Evolutionary conservation across 2,113 vertebrate genomes (phyloP).

Genomic region (Lampris megalopsis): DNA sequence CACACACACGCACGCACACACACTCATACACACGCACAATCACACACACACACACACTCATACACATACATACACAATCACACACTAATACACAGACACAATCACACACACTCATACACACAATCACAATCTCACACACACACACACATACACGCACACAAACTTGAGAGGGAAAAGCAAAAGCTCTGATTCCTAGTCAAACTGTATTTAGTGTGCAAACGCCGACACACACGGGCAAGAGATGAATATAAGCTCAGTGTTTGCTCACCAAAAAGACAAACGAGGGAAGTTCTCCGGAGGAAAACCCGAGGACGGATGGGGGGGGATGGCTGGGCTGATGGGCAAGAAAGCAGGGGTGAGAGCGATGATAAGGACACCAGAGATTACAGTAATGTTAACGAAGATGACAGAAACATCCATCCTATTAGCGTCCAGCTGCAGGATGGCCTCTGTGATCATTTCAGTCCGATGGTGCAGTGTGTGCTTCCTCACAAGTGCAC

Average conservation of each 20-base stretch:
- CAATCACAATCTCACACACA: slow-evolving; percentile 6
- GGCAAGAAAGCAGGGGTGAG: slow-evolving; percentile 1
- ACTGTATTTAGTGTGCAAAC: slow-evolving; percentile 56
- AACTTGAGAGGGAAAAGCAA: slow-evolving; percentile 33
- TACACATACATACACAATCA: slow-evolving; percentile 29
- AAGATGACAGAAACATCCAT: slow-evolving; percentile 43
- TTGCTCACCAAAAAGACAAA: slow-evolving; percentile 7
- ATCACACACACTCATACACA: slow-evolving; percentile 10
- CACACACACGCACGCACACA: slow-evolving; percentile 1
- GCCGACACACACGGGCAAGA: slow-evolving; percentile 41
- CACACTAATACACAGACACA: not conserved
- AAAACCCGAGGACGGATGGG: not conserved
- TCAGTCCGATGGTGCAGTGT: slow-evolving; percentile 9
- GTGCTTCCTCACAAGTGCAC: not conserved
- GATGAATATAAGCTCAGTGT: slow-evolving; percentile 5
- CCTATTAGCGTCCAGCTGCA: not conserved
- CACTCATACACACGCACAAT: slow-evolving; percentile 16
- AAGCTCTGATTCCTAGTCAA: slow-evolving; percentile 55
- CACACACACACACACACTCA: slow-evolving; percentile 21
- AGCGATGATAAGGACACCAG: slow-evolving; percentile 24
- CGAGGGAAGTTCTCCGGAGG: not conserved
- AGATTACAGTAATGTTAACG: slow-evolving; percentile 41
- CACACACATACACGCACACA: slow-evolving; percentile 24
- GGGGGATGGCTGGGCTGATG: not conserved
- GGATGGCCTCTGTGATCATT: not conserved